Conservation (phyloP, 2,113 vertebrate species). For the Dunckerocampus dactyliophorus region DNA sequence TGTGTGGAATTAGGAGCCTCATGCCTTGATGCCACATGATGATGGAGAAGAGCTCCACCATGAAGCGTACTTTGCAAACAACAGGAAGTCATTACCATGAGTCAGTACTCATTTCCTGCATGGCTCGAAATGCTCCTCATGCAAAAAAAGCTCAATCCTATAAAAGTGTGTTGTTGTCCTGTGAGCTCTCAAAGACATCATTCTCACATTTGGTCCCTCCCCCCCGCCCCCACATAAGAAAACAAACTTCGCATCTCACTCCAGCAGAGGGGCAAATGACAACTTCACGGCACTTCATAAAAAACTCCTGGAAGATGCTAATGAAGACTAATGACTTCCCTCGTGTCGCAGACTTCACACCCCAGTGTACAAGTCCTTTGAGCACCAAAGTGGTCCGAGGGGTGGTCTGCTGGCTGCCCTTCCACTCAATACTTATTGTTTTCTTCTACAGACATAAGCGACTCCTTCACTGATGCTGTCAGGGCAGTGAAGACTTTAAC, state of each 20-base stretch:
- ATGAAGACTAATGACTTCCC: conserved; percentile 77
- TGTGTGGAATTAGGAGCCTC: conserved; percentile 40
- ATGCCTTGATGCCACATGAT: conserved; percentile 20
- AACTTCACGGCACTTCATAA: conserved; percentile 78
- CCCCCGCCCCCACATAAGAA: conserved; percentile 53
- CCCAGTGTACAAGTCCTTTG: conserved; percentile 58
- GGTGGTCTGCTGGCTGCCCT: conserved; percentile 46
- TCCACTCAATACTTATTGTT: not conserved
- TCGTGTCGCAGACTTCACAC: conserved; percentile 67
- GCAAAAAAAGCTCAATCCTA: not conserved
- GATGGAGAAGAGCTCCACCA: conserved; percentile 7
- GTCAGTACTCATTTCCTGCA: not conserved
- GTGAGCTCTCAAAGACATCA: conserved; percentile 6
- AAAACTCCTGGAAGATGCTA: conserved; percentile 77
- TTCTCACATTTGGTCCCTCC: conserved; percentile 66
- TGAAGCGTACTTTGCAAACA: not conserved
- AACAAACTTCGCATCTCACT: conserved; percentile 66
- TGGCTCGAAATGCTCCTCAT: not conserved
- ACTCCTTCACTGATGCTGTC: too few species aligned
- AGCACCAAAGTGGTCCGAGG: conserved; percentile 45
- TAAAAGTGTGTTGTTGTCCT: not conserved
- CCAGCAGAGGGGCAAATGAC: conserved; percentile 70
- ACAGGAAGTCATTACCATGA: not conserved
- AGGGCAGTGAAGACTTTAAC: too few species aligned
- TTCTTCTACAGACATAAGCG: not conserved